phyloP scores from a whole-genome alignment of 2,888 invertebrate genomes.

The Leucozona laternaria region DNA sequence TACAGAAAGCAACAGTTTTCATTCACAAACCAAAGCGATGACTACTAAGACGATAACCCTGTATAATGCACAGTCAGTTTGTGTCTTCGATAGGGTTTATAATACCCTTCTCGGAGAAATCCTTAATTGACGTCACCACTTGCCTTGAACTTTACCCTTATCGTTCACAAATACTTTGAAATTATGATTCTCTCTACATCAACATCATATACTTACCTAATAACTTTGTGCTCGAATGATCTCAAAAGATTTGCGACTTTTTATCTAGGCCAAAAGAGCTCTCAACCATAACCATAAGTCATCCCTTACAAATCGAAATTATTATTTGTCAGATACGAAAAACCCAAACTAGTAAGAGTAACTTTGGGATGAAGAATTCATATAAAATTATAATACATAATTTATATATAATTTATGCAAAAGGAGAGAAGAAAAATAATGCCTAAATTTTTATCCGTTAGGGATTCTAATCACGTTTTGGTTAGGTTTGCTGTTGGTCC shows the following conservation, averaged over 20 bases:
- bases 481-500: neutral
- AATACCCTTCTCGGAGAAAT: neutral
- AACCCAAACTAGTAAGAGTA: neutral
- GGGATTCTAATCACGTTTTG: neutral
- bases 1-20: constrained; percentile 17
- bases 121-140: constrained; percentile 2
- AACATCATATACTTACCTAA: no score
- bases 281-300: neutral
- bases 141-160: neutral
- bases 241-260: constrained; percentile 10
- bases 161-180: neutral
- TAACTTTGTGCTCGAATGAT: constrained; percentile 1
- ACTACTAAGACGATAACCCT: neutral
- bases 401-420: neutral
- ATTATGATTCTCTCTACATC: neutral
- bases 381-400: neutral
- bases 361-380: neutral
- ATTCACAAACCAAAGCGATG: constrained; percentile 6
- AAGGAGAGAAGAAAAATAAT: neutral
- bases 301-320: neutral
- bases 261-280: neutral
- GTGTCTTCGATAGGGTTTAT: neutral
- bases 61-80: neutral
- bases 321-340: neutral
- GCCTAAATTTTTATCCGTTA: neutral